Percentiles rank a stretch among this genome's conserved stretches.
Evolutionary conservation across 2,797 vertebrate genomes (phyloP).

Genomic region (Chromis chromis): DNA sequence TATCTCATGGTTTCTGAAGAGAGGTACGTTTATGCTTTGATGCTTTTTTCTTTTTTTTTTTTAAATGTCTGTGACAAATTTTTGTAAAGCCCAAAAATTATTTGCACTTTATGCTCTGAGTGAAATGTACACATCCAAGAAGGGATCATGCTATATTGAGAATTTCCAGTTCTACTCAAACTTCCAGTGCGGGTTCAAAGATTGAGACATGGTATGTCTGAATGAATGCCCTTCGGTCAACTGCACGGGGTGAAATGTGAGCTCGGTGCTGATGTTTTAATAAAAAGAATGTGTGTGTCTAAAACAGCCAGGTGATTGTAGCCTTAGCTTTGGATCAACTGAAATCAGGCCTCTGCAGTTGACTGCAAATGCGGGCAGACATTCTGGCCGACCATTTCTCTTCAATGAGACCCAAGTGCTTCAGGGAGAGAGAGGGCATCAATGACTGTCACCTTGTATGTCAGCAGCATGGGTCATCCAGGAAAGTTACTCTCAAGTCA

Average conservation of each 20-base stretch:
- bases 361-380: constrained; percentile 57
- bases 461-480: constrained; percentile 85
- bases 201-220: constrained; percentile 75
- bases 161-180: constrained; percentile 63
- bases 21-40: constrained; percentile 46
- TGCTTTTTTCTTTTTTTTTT: constrained; percentile 6
- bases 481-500: constrained; percentile 88
- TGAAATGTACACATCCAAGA: constrained; percentile 73
- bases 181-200: constrained; percentile 70
- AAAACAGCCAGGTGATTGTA: neutral
- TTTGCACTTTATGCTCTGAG: constrained; percentile 40
- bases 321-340: constrained; percentile 29
- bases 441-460: constrained; percentile 69
- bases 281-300: neutral
- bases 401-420: constrained; percentile 65
- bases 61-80: constrained; percentile 45
- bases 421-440: constrained; percentile 42
- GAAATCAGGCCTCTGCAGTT: constrained; percentile 41
- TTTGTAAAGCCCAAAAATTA: constrained; percentile 59
- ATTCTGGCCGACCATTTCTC: constrained; percentile 75
- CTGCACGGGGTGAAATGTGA: constrained; percentile 27
- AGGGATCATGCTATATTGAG: constrained; percentile 77
- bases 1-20: constrained; percentile 46
- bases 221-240: constrained; percentile 69
- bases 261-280: constrained; percentile 14